Evolutionary conservation across 30 jellyfish, hydroid and myxozoan genomes (phyloP).

Genomic region (Clytia hemisphaerica): DNA sequence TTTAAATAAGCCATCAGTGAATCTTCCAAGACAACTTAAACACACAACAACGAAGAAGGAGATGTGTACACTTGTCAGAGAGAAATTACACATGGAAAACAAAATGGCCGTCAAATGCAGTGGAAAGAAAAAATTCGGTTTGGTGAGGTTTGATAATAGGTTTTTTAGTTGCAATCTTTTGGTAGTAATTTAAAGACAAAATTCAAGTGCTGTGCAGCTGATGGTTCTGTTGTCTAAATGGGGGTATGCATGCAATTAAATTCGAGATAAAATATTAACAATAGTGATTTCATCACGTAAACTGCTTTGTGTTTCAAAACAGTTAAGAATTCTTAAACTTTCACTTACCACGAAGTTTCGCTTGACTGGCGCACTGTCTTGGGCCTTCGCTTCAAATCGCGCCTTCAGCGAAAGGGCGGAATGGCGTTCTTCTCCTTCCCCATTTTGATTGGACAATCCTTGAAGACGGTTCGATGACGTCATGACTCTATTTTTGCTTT

Average conservation of each 20-base stretch:
- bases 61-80: too few relatives aligned
- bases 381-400: constrained; percentile 17
- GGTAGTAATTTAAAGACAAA: neutral
- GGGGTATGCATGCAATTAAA: neutral
- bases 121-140: too few relatives aligned
- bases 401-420: constrained; percentile 13
- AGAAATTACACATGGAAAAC: too few relatives aligned
- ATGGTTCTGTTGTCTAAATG: neutral
- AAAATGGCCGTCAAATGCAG: too few relatives aligned
- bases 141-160: too few relatives aligned
- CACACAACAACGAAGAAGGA: too few relatives aligned
- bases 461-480: too few relatives aligned
- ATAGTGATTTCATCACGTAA: neutral
- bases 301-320: neutral
- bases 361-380: constrained; percentile 19
- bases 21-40: too few relatives aligned
- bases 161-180: neutral
- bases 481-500: too few relatives aligned
- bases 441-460: too few relatives aligned
- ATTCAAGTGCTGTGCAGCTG: neutral
- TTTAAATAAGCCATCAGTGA: too few relatives aligned
- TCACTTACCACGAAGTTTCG: constrained; percentile 26
- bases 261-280: neutral
- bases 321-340: neutral
- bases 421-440: too few relatives aligned